Evolutionary conservation across 2,113 vertebrate genomes (phyloP).

Genomic region (Melanerpes formicivorus): DNA sequence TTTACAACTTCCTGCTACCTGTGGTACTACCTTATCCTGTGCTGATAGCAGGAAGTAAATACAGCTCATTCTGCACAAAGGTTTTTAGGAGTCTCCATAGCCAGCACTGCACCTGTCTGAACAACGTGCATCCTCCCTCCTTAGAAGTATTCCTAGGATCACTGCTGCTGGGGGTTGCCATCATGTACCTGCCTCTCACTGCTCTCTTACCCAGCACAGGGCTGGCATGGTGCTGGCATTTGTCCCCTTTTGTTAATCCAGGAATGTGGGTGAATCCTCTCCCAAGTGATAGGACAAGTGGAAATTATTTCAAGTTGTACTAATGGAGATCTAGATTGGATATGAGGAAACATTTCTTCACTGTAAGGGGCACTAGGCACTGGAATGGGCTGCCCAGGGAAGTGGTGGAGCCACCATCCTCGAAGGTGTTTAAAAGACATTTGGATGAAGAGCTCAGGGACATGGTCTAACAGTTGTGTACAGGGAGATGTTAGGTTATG

Average conservation of each 20-base stretch:
- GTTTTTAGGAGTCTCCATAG: background rate
- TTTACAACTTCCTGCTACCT: background rate
- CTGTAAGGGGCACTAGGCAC: no score
- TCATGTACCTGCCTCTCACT: accelerated
- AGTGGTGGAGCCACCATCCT: no score
- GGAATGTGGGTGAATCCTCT: background rate
- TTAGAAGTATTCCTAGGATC: background rate
- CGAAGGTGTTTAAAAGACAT: no score
- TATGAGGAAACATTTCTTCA: no score
- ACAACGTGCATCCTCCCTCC: background rate
- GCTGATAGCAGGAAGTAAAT: accelerated
- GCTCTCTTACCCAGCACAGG: background rate
- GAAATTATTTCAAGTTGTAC: no score
- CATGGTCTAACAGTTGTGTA: no score
- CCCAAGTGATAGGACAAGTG: no score
- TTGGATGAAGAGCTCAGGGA: no score
- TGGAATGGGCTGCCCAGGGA: no score
- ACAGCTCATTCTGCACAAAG: accelerated
- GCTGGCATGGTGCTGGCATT: background rate
- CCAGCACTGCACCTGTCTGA: background rate
- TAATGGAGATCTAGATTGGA: no score
- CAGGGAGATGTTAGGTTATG: no score
- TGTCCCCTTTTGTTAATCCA: background rate
- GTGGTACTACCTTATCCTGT: background rate
- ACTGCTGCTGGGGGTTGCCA: background rate